Conservation (phyloP, 2,797 vertebrate genomes). For the Leuciscus waleckii region DNA sequence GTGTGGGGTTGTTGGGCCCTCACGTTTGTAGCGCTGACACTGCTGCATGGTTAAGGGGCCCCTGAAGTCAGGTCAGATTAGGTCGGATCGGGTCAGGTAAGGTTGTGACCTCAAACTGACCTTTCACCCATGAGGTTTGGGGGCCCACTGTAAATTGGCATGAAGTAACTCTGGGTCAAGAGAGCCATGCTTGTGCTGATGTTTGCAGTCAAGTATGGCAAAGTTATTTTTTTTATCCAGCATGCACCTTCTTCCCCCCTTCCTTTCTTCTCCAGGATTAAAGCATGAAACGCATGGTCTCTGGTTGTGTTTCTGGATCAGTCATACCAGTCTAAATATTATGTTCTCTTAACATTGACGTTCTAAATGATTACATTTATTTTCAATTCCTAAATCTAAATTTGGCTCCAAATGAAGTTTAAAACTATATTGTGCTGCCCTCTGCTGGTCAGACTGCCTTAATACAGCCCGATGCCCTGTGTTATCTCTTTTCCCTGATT, state of each 20-base stretch:
- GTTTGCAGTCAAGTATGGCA: constrained; percentile 80
- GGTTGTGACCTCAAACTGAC: constrained; percentile 74
- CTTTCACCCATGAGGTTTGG: constrained; percentile 60
- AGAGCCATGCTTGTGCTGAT: constrained; percentile 82
- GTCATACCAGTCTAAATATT: constrained; percentile 45
- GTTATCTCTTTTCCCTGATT: constrained; percentile 46
- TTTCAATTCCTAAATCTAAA: background rate
- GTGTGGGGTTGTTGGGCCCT: constrained; percentile 65
- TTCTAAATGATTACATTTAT: background rate
- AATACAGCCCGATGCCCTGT: constrained; percentile 73
- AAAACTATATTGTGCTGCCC: constrained; percentile 1
- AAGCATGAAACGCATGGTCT: constrained; percentile 63
- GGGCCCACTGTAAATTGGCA: constrained; percentile 79
- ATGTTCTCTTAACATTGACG: background rate
- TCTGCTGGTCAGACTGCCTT: constrained; percentile 61
- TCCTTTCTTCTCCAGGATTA: constrained; percentile 76
- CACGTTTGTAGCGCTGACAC: constrained; percentile 80
- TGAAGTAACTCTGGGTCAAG: constrained; percentile 82
- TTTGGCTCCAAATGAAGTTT: background rate
- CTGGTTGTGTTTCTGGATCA: constrained; percentile 72
- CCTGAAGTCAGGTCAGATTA: constrained; percentile 57
- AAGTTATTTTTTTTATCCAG: constrained; percentile 75
- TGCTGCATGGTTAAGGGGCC: constrained; percentile 75
- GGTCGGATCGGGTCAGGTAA: constrained; percentile 63
- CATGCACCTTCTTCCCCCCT: constrained; percentile 85